Evolutionary conservation across 1,140 invertebrate species (phyloP), one percentile per base, ranked within the genome.

Genomic region (Leptopilina clavipes): DNA sequence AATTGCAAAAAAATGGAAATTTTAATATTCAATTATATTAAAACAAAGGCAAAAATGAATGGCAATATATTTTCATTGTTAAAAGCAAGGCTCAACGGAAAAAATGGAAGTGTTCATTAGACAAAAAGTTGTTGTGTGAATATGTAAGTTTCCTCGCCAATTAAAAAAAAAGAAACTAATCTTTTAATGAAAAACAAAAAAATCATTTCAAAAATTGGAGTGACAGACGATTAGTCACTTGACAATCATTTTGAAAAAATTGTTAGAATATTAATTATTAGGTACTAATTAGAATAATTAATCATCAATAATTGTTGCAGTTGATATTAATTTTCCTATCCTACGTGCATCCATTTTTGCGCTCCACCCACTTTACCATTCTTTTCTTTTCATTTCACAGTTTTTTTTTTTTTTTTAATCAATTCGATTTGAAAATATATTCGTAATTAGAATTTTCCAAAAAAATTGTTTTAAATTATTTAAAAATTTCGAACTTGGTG

Each of bases 131-230:
- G 59, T 44, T 73, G 59, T 72, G 56, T 81, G 89, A 90, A 90
- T 90, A 90, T 90, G 89, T 90, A 90, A 86, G 88, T 90, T 90
- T 91, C 88, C 88, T 91, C 89, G 75, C 84, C 79, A 80, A 80
- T 84, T 76, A 78, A 80, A 83, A 79, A 86, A 86, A 70, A 81
- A 83, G 85, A 82, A 83, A 25, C 79, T 78, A 83, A 75, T 76
- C 85, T 81, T 84, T 76, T 72, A 81, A 80, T 80, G 65, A 81
- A 80, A 83, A 85, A 74, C 74, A 77, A 76, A 79, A 14, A 31
- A 65, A 14, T 31, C 22, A 65, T n/a, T 2, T 31, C 22, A 12
- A 59, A 40, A 31, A 3, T 31, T n/a, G n/a, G 25, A 65, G 25
- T 65, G 59, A 65, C 59, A 65, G 8, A 22, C 19, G 19, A 59